Conservation (phyloP, 1,140 invertebrate species). For the Drosophila lacteicornis region DNA sequence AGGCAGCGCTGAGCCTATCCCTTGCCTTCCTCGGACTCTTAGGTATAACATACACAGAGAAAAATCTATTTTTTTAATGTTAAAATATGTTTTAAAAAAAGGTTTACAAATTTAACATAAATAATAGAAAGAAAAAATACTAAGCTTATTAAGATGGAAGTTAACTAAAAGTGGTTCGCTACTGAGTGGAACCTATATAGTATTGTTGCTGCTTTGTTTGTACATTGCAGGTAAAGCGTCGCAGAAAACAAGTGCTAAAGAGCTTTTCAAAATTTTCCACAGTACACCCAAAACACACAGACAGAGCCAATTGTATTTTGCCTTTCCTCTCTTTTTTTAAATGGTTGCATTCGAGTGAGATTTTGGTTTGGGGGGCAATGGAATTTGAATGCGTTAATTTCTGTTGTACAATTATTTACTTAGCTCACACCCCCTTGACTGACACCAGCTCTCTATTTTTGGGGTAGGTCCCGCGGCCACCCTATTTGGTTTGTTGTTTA, state of each 20-base stretch:
- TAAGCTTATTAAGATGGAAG: too few relatives aligned
- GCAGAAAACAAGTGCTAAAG: too few relatives aligned
- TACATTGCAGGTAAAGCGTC: too few relatives aligned
- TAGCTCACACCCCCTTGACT: slow-evolving; percentile 13
- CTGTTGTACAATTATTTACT: slow-evolving; percentile 70
- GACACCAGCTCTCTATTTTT: slow-evolving; percentile 16
- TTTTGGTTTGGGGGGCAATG: slow-evolving; percentile 20
- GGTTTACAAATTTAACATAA: too few relatives aligned
- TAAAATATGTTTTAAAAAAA: neutral
- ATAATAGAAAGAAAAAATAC: too few relatives aligned
- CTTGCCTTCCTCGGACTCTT: neutral
- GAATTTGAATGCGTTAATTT: slow-evolving; percentile 50
- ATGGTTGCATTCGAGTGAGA: slow-evolving; percentile 54
- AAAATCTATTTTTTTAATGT: neutral
- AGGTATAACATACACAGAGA: neutral
- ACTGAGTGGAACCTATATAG: too few relatives aligned
- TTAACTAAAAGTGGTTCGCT: too few relatives aligned
- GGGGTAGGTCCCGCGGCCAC: slow-evolving; percentile 35
- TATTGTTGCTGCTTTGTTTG: too few relatives aligned
- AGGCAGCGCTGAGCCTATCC: slow-evolving; percentile 16
- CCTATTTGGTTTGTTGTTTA: slow-evolving; percentile 18
- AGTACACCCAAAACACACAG: slow-evolving; percentile 9
- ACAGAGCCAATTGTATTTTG: slow-evolving; percentile 43
- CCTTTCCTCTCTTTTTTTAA: slow-evolving; percentile 19
- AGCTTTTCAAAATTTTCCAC: neutral